Base-by-base conservation (phyloP, 2,797 vertebrate species). In the Esox masquinongy region DNA sequence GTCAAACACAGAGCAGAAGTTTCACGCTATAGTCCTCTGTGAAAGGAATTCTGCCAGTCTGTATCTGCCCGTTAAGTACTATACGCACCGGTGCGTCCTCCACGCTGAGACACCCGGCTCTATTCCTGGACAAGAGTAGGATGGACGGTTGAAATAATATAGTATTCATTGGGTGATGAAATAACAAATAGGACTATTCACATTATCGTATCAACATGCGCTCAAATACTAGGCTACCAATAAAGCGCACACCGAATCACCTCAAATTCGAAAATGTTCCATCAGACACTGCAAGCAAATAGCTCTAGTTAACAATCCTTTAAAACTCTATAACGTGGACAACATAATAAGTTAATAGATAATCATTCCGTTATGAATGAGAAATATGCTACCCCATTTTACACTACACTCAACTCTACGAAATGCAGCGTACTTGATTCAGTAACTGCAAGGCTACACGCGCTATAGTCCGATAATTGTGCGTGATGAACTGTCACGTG, bases 401-500 rank as follows among this genome's bases (percentile, higher is more conserved):
- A 14, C 43, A 14, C 43, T 14, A 47, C 12, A 47, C 43, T 43
- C 9, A 11, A 7, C 43, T 43, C 9, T 9, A 43, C 43, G 36
- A 47, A 47, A 47, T 14, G 1, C 9, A 47, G 9, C 12, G 43
- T 5, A 47, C 43, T 47, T 47, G 3, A 47, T 11, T 47, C 43
- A 47, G 43, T 11, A 47, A 1, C 43, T 11, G 43, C 12, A 47
- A 39, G 36, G 36, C 17, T 56, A 61, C 56, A 61, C 56, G 56
- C 56, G 22, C 53, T 9, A 53, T 53, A 56, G 53, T 8, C 9
- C 11, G 56, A 31, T 53, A 56, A 12, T 8, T 53, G 26, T 26
- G 49, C 7, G 14, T 31, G 70, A 71, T 34, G 49, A 53, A 71
- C 7, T 73, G 64, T 69, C 74, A 75, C 74, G 66, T 75, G 64